phyloP scores from a whole-genome alignment of 2,888 invertebrate genomes.

The Miltochrista miniata region DNA sequence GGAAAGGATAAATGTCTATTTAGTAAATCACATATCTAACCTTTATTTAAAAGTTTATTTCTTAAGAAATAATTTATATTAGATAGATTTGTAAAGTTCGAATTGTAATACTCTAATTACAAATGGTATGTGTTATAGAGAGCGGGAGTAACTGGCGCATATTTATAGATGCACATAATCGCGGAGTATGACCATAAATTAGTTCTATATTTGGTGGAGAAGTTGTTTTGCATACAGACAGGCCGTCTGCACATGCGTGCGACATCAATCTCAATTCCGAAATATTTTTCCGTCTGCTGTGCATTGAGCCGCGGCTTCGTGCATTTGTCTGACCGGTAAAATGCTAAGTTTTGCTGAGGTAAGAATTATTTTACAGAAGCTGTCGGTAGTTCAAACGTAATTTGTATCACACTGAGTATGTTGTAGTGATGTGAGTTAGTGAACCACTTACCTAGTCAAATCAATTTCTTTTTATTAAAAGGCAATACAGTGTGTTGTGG shows the following conservation, averaged over 20 bases:
- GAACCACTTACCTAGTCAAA: too few relatives aligned
- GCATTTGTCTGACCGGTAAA: constrained; percentile 27
- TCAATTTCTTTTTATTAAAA: too few relatives aligned
- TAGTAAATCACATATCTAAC: too few relatives aligned
- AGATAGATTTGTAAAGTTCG: not conserved
- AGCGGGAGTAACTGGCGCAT: constrained; percentile 65
- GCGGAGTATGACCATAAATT: constrained; percentile 82
- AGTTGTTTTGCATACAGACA: constrained; percentile 80
- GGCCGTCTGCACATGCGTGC: constrained; percentile 82
- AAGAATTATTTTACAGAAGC: constrained; percentile 3
- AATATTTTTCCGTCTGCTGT: constrained; percentile 79
- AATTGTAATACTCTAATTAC: not conserved
- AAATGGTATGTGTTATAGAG: constrained; percentile 60
- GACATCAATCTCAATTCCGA: constrained; percentile 82
- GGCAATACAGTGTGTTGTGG: too few relatives aligned
- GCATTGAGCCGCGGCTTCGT: constrained; percentile 34
- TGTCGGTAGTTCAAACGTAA: too few relatives aligned
- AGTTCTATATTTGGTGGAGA: constrained; percentile 78
- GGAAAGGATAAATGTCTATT: too few relatives aligned
- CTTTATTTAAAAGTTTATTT: too few relatives aligned
- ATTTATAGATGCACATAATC: constrained; percentile 78
- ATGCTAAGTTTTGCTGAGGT: constrained; percentile 24
- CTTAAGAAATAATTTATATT: too few relatives aligned
- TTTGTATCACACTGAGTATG: too few relatives aligned
- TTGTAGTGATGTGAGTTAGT: not conserved